Evolutionary conservation across 2,113 vertebrate species (phyloP).

Genomic region (Myiozetetes cayanensis): DNA sequence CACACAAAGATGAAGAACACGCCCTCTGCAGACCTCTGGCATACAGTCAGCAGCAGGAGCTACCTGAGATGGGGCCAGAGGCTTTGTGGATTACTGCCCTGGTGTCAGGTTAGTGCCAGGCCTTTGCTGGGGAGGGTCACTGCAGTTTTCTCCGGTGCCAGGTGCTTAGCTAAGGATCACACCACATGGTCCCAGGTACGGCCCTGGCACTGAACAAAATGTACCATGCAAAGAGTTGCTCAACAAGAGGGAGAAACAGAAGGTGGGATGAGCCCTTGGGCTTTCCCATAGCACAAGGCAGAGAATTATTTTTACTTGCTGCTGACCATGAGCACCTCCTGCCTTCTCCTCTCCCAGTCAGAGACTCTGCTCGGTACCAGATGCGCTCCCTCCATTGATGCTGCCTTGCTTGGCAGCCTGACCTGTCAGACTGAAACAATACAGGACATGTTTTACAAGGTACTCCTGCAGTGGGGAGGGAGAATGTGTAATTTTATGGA

Average conservation of each 20-base stretch:
- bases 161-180: background rate
- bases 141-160: background rate
- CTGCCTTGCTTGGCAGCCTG: conserved; percentile 22
- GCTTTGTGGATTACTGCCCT: background rate
- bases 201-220: background rate
- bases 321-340: background rate
- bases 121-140: background rate
- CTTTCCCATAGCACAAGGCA: background rate
- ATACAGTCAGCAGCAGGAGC: background rate
- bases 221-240: background rate
- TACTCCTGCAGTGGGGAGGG: conserved; percentile 7
- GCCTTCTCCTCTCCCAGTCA: background rate
- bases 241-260: background rate
- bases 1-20: background rate
- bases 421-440: conserved; percentile 23
- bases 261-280: background rate
- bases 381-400: background rate
- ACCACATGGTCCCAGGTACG: background rate
- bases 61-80: background rate
- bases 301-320: background rate
- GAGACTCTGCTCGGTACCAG: background rate
- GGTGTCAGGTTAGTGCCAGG: background rate
- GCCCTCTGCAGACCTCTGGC: background rate
- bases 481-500: conserved; percentile 62
- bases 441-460: conserved; percentile 49